These are phyloP conservation scores for Amphimedon queenslandica DNA, from an alignment of 37 sponge, comb jelly and placozoan species.

Conservation along the genomic window DNA sequence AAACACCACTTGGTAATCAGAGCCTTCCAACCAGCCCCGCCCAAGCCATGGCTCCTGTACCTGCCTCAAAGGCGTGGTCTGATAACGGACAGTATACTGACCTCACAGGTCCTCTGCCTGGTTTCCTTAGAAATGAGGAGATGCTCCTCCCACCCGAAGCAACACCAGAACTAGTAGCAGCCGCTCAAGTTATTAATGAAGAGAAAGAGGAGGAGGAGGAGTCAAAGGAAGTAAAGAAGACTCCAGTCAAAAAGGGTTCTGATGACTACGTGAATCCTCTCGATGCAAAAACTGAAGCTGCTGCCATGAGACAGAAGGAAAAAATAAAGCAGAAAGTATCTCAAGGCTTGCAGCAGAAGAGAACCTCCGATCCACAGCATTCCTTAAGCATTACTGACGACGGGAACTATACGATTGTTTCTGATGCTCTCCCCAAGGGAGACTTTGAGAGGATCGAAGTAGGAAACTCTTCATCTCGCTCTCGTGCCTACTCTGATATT, in stretches of 20 bases:
- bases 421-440: conserved; percentile 15
- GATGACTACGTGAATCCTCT: neutral
- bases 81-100: neutral
- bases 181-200: neutral
- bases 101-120: neutral
- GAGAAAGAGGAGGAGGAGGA: neutral
- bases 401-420: conserved; percentile 32
- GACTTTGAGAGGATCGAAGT: conserved; percentile 9
- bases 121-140: neutral
- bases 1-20: too few relatives aligned
- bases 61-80: too few relatives aligned
- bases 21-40: too few relatives aligned
- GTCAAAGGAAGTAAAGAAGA: neutral
- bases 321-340: neutral
- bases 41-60: too few relatives aligned
- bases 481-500: neutral
- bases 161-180: neutral
- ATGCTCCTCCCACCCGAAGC: neutral
- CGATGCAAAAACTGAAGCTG: neutral
- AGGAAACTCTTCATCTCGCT: neutral
- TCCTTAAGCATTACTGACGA: neutral
- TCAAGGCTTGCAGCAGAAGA: neutral
- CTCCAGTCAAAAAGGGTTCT: neutral
- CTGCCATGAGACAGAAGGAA: neutral
- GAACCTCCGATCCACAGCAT: neutral